Conservation (phyloP, 2,888 invertebrate species). For the Agrotis segetum region DNA sequence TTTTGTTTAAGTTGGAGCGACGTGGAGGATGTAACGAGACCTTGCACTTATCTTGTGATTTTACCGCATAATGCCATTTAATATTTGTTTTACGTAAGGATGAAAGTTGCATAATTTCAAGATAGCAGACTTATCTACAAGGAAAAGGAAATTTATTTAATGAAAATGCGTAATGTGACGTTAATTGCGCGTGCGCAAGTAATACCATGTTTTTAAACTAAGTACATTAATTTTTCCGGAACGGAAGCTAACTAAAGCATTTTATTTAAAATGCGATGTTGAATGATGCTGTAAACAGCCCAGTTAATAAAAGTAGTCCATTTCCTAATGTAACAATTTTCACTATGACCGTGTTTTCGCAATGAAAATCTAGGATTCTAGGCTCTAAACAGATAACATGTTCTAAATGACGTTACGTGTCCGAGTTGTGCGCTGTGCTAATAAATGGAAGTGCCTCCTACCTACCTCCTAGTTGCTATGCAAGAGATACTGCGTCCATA, state of each 20-base stretch:
- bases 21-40: conserved; percentile 23
- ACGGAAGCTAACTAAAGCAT: background rate
- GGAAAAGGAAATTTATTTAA: conserved; percentile 38
- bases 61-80: conserved; percentile 34
- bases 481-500: conserved; percentile 50
- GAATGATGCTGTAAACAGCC: conserved; percentile 1
- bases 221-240: background rate
- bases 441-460: conserved; percentile 34
- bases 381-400: conserved; percentile 46
- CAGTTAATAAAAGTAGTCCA: conserved; percentile 19
- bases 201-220: background rate
- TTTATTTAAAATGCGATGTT: background rate
- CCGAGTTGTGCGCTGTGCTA: conserved; percentile 42
- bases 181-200: conserved; percentile 14
- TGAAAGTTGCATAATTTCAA: conserved; percentile 39
- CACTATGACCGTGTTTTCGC: conserved; percentile 21
- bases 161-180: conserved; percentile 33
- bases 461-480: conserved; percentile 48
- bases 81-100: conserved; percentile 41
- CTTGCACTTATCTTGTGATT: conserved; percentile 44
- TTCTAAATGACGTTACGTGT: conserved; percentile 44
- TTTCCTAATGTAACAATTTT: conserved; percentile 14
- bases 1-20: conserved; percentile 28
- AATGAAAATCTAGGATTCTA: conserved; percentile 41
- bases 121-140: conserved; percentile 33